Base-by-base conservation (phyloP, 64 coral and sea anemone genomes). In the Stichodactyla mertensii region DNA sequence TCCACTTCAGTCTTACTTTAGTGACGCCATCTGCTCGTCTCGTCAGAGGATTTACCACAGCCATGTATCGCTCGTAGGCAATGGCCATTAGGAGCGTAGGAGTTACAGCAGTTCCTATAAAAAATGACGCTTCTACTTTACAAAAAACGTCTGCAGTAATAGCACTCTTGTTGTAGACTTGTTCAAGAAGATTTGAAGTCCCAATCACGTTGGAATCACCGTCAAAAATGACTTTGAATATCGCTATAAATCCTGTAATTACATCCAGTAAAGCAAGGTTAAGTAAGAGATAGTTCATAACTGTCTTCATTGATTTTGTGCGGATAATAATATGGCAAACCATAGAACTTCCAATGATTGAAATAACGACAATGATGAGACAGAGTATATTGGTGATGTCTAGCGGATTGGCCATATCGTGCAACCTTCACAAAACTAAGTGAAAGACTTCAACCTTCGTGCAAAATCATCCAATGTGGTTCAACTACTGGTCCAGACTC, bases 61-160 rank as follows among this genome's bases (percentile, higher is more conserved):
- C 78, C 78, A 81, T 53, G 78, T 81, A 81, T 52, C 78, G 7
- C 19, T 81, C 78, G 51, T 81, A 81, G 8, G 78, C 78, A 4
- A 81, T 81, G 7, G 26, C 19, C 15, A 52, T 55, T 5, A 81
- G 19, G 14, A 81, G 26, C 18, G n/a, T 12, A 13, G 78, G 78
- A 2, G 78, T 81, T 2, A 53, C 26, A 53, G 52, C 51, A 11
- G 14, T 22, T 53, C 26, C 20, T 20, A 53, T 12, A 15, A 15
- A 81, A 81, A 81, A 81, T 28, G 51, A 81, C 51, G 51, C n/a
- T 4, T 55, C 52, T 13, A 81, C 15, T 31, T 81, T 81, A 20
- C 78, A 81, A 54, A 81, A 16, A 18, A 81, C 36, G 2, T 81
- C 52, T 55, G 27, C 78, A 53, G 52, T 51, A 52, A 81, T 16